Conservation (phyloP, 2,888 invertebrate genomes). For the Drosophila nr. medialis region DNA sequence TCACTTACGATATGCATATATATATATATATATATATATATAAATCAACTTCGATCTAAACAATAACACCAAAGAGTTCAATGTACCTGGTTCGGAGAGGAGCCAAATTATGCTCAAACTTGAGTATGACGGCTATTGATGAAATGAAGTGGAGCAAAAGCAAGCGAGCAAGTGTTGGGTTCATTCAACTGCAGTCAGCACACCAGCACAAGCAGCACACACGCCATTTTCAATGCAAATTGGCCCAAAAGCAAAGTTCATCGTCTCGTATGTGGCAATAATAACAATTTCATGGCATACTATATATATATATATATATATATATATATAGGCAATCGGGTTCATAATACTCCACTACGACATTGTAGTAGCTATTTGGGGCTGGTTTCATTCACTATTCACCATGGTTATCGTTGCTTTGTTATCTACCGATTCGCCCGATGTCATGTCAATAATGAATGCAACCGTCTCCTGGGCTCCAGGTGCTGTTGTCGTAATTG, state of each 20-base stretch:
- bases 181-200: conserved; percentile 67
- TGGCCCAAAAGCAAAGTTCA: conserved; percentile 50
- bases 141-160: conserved; percentile 45
- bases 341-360: conserved; percentile 2
- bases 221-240: conserved; percentile 45
- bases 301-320: too few species aligned
- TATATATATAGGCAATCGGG: not conserved
- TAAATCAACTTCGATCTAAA: not conserved
- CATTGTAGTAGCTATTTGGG: conserved; percentile 11
- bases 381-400: conserved; percentile 52
- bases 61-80: conserved; percentile 35
- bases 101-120: conserved; percentile 24
- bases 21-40: not conserved
- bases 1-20: not conserved
- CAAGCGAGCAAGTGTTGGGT: conserved; percentile 28
- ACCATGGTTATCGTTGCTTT: conserved; percentile 76
- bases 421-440: conserved; percentile 72
- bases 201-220: conserved; percentile 12
- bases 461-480: conserved; percentile 46
- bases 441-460: conserved; percentile 76
- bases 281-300: conserved; percentile 34
- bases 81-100: conserved; percentile 31
- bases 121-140: conserved; percentile 41
- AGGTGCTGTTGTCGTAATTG: conserved; percentile 4
- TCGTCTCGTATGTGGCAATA: conserved; percentile 40